phyloP scores from a whole-genome alignment of 1,140 invertebrate species.

The Tyrophagus putrescentiae region DNA sequence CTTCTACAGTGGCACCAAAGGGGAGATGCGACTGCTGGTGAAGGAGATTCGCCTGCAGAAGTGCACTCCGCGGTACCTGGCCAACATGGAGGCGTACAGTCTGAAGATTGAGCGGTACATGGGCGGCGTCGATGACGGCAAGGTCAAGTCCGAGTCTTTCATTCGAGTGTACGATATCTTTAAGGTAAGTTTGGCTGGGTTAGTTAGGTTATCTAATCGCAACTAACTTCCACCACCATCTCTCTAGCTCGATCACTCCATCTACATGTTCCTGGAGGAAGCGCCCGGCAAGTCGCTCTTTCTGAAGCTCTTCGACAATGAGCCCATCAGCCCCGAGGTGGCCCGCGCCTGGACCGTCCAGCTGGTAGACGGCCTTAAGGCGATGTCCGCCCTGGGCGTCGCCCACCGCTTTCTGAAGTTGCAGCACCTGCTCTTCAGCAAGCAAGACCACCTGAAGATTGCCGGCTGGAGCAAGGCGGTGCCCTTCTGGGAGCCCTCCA shows the following conservation, averaged over 20 bases:
- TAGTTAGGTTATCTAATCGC: too few relatives aligned
- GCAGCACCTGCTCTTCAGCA: conserved; percentile 2
- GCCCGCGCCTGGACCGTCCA: neutral
- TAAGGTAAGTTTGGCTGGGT: too few relatives aligned
- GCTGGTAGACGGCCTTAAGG: neutral
- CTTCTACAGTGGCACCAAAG: neutral
- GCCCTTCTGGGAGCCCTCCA: neutral
- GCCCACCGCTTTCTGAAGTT: conserved; percentile 12
- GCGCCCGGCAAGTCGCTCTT: neutral
- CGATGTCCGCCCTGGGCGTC: neutral
- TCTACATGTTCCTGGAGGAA: neutral
- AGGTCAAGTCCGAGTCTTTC: neutral
- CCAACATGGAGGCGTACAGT: neutral
- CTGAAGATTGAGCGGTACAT: neutral
- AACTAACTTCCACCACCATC: too few relatives aligned
- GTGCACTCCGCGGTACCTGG: conserved; percentile 4
- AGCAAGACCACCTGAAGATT: neutral
- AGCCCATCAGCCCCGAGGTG: neutral
- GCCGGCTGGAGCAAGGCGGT: conserved; percentile 4
- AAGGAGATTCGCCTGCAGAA: neutral
- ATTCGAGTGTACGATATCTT: neutral
- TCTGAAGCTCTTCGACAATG: neutral
- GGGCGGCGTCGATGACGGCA: neutral
- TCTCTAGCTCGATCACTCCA: neutral
- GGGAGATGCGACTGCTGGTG: neutral